Percentiles rank a stretch among this genome's conserved stretches.
phyloP scores from a whole-genome alignment of 1,140 invertebrate species.

The Ceratina japonica region DNA sequence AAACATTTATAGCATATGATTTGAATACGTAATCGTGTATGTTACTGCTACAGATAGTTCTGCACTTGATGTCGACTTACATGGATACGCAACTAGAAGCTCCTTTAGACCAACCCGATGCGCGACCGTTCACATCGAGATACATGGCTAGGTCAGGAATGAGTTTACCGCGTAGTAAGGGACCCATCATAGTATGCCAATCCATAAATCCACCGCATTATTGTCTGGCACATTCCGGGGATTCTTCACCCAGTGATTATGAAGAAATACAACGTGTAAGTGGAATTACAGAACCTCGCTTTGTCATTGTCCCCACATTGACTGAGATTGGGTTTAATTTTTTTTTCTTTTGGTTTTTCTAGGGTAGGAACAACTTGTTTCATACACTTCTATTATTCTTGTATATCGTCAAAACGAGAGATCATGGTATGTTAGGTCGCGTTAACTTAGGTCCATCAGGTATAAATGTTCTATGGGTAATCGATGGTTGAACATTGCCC shows the following conservation, averaged over 20 bases:
- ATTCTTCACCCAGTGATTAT: conserved; percentile 76
- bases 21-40: neutral
- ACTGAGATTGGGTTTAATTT: neutral
- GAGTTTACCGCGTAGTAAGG: conserved; percentile 75
- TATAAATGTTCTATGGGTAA: conserved; percentile 89
- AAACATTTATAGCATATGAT: neutral
- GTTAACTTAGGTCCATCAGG: conserved; percentile 89
- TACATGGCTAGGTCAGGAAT: conserved; percentile 71
- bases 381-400: conserved; percentile 89
- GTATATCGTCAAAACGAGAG: conserved; percentile 86
- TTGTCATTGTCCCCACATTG: neutral
- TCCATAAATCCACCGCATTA: conserved; percentile 87
- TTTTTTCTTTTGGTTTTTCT: conserved; percentile 59
- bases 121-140: conserved; percentile 86
- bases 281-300: conserved; percentile 2
- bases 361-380: conserved; percentile 92
- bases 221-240: conserved; percentile 83
- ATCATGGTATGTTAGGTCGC: conserved; percentile 88
- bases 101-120: conserved; percentile 87
- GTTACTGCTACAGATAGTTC: conserved; percentile 83
- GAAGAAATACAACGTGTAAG: conserved; percentile 84
- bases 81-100: conserved; percentile 89
- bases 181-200: conserved; percentile 81
- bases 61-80: conserved; percentile 90
- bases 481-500: conserved; percentile 78